Evolutionary conservation across 2,797 vertebrate species (phyloP).

Genomic region (Leptodactylus fallax): DNA sequence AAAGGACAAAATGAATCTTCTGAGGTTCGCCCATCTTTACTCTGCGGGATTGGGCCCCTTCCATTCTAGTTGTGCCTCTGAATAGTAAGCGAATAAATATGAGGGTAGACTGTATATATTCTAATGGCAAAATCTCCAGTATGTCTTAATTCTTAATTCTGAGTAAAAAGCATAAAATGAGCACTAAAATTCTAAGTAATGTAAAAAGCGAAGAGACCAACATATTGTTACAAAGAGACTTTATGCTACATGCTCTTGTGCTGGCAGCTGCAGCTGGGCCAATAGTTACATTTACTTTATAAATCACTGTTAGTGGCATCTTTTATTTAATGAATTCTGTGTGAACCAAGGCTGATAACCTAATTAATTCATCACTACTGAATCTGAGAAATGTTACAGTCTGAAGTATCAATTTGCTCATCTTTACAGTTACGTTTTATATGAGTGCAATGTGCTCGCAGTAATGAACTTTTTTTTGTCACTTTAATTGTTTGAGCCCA

Average conservation of each 20-base stretch:
- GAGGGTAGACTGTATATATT: too few species aligned
- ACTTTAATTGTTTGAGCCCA: background rate
- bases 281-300: background rate
- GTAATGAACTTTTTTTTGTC: background rate
- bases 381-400: conserved; percentile 10
- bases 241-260: background rate
- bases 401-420: conserved; percentile 17
- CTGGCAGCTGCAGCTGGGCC: background rate
- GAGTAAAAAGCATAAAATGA: background rate
- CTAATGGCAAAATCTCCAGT: background rate
- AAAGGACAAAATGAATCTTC: too few species aligned
- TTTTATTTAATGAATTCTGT: conserved; percentile 4
- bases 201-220: background rate
- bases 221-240: background rate
- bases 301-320: background rate
- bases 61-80: too few species aligned
- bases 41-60: too few species aligned
- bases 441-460: conserved; percentile 4
- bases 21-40: too few species aligned
- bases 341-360: background rate
- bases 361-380: background rate
- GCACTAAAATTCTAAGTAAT: too few species aligned
- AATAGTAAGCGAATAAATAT: too few species aligned
- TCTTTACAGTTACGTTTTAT: conserved; percentile 9
- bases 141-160: background rate